Evolutionary conservation across 2,797 vertebrate genomes (phyloP), one percentile per base, ranked within the genome.

Genomic region (Ciconia nigra): DNA sequence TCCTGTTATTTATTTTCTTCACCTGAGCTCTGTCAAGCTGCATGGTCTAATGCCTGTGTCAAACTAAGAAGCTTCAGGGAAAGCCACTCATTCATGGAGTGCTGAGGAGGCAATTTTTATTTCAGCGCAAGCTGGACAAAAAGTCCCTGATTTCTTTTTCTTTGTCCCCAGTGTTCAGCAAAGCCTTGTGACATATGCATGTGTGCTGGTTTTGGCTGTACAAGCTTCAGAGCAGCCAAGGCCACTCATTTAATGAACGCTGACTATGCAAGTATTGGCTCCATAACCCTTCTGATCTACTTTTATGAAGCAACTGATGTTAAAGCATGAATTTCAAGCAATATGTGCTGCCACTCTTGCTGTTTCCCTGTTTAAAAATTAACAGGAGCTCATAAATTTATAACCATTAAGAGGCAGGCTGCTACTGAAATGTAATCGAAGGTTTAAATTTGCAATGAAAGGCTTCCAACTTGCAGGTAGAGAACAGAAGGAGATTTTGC

Each of bases 341-440:
- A 72, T 78, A 74, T 55, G 24, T 83, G 55, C 71, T 95, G 44
- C 62, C 76, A 91, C 70, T 87, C 31, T 86, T 58, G 65, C 84
- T 92, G 82, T 95, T 96, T 93, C 63, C 44, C 78, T 95, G 59
- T 96, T 97, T 97, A 96, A 95, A 97, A 94, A 94, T 91, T 96
- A 94, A 97, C 29, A 73, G 31, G 28, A 22, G 13, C 71, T 97
- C 95, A 93, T 97, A 87, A 96, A 96, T 98, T 76, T 85, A 70
- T 95, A 95, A 96, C 59, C 42, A 79, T 92, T 94, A 65, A 80
- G 59, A 94, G 77, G 55, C 63, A 89, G 77, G 59, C 78, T 89
- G 69, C 70, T 78, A 19, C 62, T 59, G 76, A 63, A 97, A 84
- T 83, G 42, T 85, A 95, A 89, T 80, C 5, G 7, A 78, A 83